These are phyloP conservation scores for Didymodactylos carnosus DNA, from an alignment of 2,888 invertebrate species.

Conservation along the genomic window DNA sequence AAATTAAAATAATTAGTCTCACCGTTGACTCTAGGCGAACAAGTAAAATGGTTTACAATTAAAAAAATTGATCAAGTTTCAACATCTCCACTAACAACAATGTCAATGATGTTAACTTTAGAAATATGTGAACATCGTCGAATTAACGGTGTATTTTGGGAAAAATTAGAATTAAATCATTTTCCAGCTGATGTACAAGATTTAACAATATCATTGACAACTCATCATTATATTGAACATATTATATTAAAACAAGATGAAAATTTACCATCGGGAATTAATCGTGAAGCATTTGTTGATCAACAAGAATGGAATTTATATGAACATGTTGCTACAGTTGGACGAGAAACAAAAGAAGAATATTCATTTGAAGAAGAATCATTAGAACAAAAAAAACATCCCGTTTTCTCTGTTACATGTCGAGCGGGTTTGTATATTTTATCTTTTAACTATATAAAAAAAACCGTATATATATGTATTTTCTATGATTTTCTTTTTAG, in stretches of 20 bases:
- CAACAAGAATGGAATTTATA: constrained; percentile 30
- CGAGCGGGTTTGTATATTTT: not conserved
- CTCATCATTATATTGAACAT: constrained; percentile 15
- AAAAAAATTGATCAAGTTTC: not conserved
- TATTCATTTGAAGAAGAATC: not conserved
- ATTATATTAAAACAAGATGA: constrained; percentile 21
- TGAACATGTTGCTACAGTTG: constrained; percentile 19
- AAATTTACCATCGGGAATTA: constrained; percentile 1
- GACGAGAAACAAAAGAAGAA: constrained; percentile 15
- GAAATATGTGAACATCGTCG: not conserved
- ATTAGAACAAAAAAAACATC: constrained; percentile 21
- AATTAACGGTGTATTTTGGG: constrained; percentile 5
- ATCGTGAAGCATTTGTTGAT: constrained; percentile 22
- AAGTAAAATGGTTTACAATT: not conserved
- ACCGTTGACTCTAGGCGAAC: too few relatives aligned
- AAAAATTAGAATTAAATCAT: constrained; percentile 10
- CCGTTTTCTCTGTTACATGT: constrained; percentile 22
- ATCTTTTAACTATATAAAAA: not conserved
- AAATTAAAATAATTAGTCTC: too few relatives aligned
- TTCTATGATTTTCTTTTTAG: not conserved
- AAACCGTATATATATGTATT: too few relatives aligned
- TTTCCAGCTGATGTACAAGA: constrained; percentile 13
- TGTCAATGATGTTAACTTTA: not conserved
- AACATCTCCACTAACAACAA: not conserved
- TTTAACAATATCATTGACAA: not conserved